Evolutionary conservation across 2,797 vertebrate genomes (phyloP), one percentile per base, ranked within the genome.

Genomic region (Urosaurus nigricauda): DNA sequence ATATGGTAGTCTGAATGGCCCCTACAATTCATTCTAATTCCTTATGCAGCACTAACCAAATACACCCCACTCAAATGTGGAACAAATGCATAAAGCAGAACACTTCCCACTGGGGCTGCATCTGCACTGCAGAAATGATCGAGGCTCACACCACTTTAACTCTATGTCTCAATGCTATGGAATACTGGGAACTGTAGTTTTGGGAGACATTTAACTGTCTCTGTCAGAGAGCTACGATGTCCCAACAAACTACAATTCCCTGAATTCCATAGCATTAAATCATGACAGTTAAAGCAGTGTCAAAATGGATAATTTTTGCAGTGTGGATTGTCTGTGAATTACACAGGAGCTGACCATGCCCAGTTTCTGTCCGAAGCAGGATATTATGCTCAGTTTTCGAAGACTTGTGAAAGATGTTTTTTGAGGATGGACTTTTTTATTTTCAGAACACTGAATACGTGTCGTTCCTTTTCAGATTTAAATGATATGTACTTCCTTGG

Each of bases 331-430:
- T 43, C 43, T 43, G 43, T 43, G 5, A 56, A 87, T 81, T 91
- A 86, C 32, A 81, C 16, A 47, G 91, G 85, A 86, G 77, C 63
- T 58, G 24, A 4, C 90, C 82, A 88, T 0, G 0, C 29, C 19
- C 37, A 88, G 83, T 21, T 68, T 1, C 85, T 94, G 87, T 89
- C 91, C 86, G 90, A 86, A 93, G 92, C 6, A 90, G 65, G 80
- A 0, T 89, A 92, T 2, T 24, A 63, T 68, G 65, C 83, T 47
- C 83, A 81, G 75, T 60, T 86, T 35, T 79, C 3, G n/a, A 5
- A 68, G 26, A 71, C n/a, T 16, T 37, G 3, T 17, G 70, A 47
- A 13, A 40, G 2, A 7, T 24, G 12, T 19, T 63, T 85, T 58
- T 32, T 78, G 19, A n/a, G 32, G 21, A 8, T 47, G 21, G 17